Percentiles rank a stretch among this genome's conserved stretches.
These are phyloP conservation scores for Huso huso DNA, from an alignment of 2,797 vertebrate species.

Conservation along the genomic window DNA sequence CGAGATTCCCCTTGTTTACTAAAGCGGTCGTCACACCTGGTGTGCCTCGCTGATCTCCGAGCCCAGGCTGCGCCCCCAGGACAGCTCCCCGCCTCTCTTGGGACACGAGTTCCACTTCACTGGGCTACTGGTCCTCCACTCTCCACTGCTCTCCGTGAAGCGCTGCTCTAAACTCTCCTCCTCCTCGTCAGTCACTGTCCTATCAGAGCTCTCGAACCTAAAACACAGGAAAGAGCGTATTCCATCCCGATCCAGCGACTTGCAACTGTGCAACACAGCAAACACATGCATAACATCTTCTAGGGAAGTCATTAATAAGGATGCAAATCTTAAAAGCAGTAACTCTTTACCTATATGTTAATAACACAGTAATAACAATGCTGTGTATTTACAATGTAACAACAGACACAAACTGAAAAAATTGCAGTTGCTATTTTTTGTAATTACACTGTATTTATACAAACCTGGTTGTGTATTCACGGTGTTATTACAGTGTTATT, in stretches of 20 bases:
- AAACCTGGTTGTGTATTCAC: no score
- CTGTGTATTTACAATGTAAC: no score
- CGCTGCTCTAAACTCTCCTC: not conserved
- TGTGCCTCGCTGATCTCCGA: not conserved
- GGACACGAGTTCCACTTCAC: slow-evolving; percentile 11
- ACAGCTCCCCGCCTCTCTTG: not conserved
- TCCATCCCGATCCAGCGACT: not conserved
- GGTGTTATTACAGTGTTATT: no score
- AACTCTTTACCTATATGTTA: no score
- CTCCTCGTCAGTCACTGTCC: slow-evolving; percentile 16
- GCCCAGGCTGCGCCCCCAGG: not conserved
- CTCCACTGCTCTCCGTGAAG: not conserved
- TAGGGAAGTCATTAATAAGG: no score
- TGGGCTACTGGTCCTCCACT: not conserved
- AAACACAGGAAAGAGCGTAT: not conserved
- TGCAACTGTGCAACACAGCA: not conserved
- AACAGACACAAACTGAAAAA: no score
- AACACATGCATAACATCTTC: not conserved
- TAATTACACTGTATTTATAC: no score
- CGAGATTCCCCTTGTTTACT: no score
- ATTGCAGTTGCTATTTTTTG: no score
- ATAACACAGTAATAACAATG: no score
- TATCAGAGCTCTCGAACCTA: slow-evolving; percentile 16
- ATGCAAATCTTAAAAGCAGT: no score
- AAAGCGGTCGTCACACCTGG: no score